Evolutionary conservation across 92 coral and sea anemone species (phyloP).

Genomic region (Palythoa caribaeorum): DNA sequence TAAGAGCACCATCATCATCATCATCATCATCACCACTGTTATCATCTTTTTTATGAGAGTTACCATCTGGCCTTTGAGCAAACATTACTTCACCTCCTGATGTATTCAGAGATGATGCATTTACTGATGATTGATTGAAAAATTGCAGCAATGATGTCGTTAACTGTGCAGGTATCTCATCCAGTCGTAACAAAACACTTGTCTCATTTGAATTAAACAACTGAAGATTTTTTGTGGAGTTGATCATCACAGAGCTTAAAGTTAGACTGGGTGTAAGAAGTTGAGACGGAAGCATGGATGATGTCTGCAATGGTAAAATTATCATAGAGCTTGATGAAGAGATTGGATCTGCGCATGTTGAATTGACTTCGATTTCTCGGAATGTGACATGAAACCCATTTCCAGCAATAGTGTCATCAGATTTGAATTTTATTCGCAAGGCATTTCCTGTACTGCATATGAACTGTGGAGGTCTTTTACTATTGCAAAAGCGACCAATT

Average conservation of each 20-base stretch:
- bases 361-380: slow-evolving; percentile 63
- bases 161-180: not conserved
- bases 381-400: slow-evolving; percentile 71
- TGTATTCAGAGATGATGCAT: not conserved
- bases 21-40: not conserved
- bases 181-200: not conserved
- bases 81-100: slow-evolving; percentile 6
- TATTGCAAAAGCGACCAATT: slow-evolving; percentile 82
- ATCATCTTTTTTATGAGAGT: not conserved
- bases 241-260: slow-evolving; percentile 19
- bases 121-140: not conserved
- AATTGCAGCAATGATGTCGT: not conserved
- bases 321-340: slow-evolving; percentile 57
- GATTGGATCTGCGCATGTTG: slow-evolving; percentile 63
- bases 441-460: slow-evolving; percentile 76
- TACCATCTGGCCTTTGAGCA: slow-evolving; percentile 4
- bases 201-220: not conserved
- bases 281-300: slow-evolving; percentile 3
- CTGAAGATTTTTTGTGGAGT: slow-evolving; percentile 2
- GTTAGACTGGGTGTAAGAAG: slow-evolving; percentile 1
- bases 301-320: slow-evolving; percentile 47
- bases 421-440: slow-evolving; percentile 65
- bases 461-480: slow-evolving; percentile 72
- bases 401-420: slow-evolving; percentile 80
- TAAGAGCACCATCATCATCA: slow-evolving; percentile 71